Evolutionary conservation across 2,797 vertebrate genomes (phyloP).

Genomic region (Typhlichthys eigenmanni): DNA sequence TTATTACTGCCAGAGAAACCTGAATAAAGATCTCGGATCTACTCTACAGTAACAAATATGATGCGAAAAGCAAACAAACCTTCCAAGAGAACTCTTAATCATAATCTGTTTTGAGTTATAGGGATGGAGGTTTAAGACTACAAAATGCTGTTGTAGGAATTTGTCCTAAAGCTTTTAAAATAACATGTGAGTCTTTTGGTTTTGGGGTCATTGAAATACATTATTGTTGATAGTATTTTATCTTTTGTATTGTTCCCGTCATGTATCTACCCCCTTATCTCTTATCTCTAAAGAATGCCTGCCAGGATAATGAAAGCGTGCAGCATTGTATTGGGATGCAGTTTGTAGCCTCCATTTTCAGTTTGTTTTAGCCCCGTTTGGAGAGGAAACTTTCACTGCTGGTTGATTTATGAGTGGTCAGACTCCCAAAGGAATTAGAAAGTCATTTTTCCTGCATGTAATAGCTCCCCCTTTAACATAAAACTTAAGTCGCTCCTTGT

Average conservation of each 20-base stretch:
- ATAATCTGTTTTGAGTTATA: slow-evolving; percentile 23
- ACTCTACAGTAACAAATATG: slow-evolving; percentile 27
- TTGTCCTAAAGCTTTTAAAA: slow-evolving; percentile 33
- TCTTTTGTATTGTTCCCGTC: slow-evolving; percentile 39
- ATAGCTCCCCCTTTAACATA: slow-evolving; percentile 57
- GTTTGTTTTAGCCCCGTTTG: slow-evolving; percentile 75
- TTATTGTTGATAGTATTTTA: slow-evolving; percentile 43
- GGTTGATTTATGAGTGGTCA: slow-evolving; percentile 71
- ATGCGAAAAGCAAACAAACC: slow-evolving; percentile 20
- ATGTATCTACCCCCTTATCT: slow-evolving; percentile 42
- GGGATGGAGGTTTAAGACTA: slow-evolving; percentile 15
- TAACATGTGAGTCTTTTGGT: slow-evolving; percentile 21
- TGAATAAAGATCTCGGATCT: slow-evolving; percentile 31
- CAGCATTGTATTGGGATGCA: slow-evolving; percentile 35
- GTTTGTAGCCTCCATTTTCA: slow-evolving; percentile 51
- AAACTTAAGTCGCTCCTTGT: slow-evolving; percentile 57
- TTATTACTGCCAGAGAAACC: slow-evolving; percentile 15
- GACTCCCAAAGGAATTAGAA: slow-evolving; percentile 61
- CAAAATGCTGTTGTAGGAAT: slow-evolving; percentile 16
- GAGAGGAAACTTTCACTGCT: slow-evolving; percentile 75
- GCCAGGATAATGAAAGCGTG: slow-evolving; percentile 42
- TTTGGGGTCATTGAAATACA: slow-evolving; percentile 27
- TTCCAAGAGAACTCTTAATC: slow-evolving; percentile 27
- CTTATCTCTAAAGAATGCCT: slow-evolving; percentile 73
- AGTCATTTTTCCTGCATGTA: slow-evolving; percentile 56